Evolutionary conservation across 2,797 vertebrate species (phyloP).

Genomic region (Chiroxiphia lanceolata): DNA sequence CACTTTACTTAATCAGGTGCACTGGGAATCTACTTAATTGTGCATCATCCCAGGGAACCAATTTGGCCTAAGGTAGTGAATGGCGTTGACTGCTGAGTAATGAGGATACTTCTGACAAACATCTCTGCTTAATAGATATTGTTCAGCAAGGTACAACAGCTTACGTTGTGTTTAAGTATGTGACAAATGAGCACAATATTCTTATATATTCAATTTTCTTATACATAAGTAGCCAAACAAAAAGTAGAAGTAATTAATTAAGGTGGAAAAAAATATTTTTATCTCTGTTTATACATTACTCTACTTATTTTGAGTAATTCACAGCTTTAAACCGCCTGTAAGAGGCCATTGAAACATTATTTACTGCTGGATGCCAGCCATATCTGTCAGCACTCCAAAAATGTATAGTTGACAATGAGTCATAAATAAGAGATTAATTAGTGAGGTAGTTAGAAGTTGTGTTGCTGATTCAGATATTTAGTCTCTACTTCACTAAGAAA

Average conservation of each 20-base stretch:
- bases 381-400: constrained; percentile 40
- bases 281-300: neutral
- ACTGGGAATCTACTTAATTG: neutral
- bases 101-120: neutral
- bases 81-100: neutral
- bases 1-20: neutral
- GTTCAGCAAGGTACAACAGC: neutral
- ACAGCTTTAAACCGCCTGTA: constrained; percentile 28
- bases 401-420: constrained; percentile 39
- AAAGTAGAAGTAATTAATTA: constrained; percentile 1
- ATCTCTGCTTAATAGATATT: neutral
- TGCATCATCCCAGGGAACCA: neutral
- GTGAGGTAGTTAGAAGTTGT: neutral
- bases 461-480: constrained; percentile 56
- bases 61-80: neutral
- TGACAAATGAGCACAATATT: neutral
- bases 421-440: constrained; percentile 59
- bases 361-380: constrained; percentile 10
- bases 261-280: neutral
- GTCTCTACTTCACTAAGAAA: constrained; percentile 26
- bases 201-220: neutral
- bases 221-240: neutral
- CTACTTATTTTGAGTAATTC: neutral
- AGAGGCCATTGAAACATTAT: constrained; percentile 26
- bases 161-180: neutral